These are phyloP conservation scores for Calameuta idolon DNA, from an alignment of 2,888 invertebrate species.

Conservation along the genomic window DNA sequence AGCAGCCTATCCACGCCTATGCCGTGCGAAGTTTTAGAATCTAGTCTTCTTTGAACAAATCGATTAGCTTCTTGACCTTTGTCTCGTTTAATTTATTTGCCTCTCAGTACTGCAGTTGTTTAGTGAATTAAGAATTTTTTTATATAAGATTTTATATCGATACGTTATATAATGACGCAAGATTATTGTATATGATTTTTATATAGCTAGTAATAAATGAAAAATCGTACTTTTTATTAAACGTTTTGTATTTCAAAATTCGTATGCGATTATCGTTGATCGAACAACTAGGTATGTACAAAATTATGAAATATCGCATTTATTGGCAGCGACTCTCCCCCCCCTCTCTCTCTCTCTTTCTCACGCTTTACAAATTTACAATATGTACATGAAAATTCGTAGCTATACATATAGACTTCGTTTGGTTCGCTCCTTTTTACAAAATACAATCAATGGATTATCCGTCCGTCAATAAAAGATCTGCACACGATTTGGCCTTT, in stretches of 20 bases:
- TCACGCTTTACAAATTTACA: constrained; percentile 30
- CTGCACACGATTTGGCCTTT: constrained; percentile 81
- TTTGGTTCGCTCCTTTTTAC: background rate
- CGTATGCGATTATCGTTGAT: background rate
- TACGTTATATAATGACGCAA: constrained; percentile 34
- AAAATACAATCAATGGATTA: constrained; percentile 1
- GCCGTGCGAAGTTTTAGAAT: constrained; percentile 52
- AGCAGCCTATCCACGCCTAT: background rate
- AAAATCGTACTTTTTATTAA: constrained; percentile 1
- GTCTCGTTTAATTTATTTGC: constrained; percentile 37
- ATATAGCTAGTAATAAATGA: constrained; percentile 40
- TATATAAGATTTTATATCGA: constrained; percentile 46
- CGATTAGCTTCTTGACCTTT: constrained; percentile 12
- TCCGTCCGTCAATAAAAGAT: constrained; percentile 74
- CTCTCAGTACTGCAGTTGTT: constrained; percentile 31
- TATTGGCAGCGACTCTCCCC: constrained; percentile 16
- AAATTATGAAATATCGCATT: constrained; percentile 31
- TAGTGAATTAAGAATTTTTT: constrained; percentile 33
- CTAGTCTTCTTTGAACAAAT: constrained; percentile 55
- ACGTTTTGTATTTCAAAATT: background rate
- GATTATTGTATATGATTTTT: constrained; percentile 33
- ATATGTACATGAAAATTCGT: constrained; percentile 23
- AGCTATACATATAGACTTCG: constrained; percentile 12
- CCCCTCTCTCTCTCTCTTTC: too few relatives aligned
- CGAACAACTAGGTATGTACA: constrained; percentile 4